phyloP scores from a whole-genome alignment of 2,113 vertebrate genomes.

The Spilogale gracilis region DNA sequence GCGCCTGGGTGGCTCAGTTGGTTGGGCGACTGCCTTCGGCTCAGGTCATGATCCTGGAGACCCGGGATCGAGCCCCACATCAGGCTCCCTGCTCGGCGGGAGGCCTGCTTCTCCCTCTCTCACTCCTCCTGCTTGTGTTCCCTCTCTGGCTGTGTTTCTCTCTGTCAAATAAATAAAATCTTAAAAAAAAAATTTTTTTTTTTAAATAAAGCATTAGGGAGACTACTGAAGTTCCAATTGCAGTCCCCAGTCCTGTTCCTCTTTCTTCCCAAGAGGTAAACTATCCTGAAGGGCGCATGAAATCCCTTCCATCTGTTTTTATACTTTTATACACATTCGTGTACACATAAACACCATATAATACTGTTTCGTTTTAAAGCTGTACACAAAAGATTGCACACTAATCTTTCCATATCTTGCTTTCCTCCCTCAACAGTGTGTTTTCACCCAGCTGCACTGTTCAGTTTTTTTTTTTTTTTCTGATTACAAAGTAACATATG shows the following conservation, averaged over 20 bases:
- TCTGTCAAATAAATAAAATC: too few relatives aligned
- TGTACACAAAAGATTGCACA: background rate
- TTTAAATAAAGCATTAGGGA: background rate
- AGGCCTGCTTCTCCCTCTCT: too few relatives aligned
- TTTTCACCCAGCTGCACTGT: background rate
- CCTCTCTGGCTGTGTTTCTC: too few relatives aligned
- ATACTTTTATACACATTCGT: background rate
- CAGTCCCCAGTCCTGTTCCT: background rate
- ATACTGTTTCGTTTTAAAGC: background rate
- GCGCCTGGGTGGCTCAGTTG: too few relatives aligned
- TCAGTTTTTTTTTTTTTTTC: background rate
- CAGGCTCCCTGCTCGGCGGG: too few relatives aligned
- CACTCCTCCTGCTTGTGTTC: too few relatives aligned
- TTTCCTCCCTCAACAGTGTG: constrained; percentile 48
- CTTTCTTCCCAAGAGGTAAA: background rate
- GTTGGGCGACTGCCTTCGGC: too few relatives aligned
- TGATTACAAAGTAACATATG: constrained; percentile 27
- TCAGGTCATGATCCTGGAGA: too few relatives aligned
- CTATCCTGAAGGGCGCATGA: background rate
- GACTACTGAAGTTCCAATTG: background rate
- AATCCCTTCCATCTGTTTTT: background rate
- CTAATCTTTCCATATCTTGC: background rate
- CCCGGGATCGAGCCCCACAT: too few relatives aligned
- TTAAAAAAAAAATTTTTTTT: too few relatives aligned
- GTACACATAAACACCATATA: background rate